Conservation (phyloP, 2,113 vertebrate species). For the Rhinolophus sinicus region DNA sequence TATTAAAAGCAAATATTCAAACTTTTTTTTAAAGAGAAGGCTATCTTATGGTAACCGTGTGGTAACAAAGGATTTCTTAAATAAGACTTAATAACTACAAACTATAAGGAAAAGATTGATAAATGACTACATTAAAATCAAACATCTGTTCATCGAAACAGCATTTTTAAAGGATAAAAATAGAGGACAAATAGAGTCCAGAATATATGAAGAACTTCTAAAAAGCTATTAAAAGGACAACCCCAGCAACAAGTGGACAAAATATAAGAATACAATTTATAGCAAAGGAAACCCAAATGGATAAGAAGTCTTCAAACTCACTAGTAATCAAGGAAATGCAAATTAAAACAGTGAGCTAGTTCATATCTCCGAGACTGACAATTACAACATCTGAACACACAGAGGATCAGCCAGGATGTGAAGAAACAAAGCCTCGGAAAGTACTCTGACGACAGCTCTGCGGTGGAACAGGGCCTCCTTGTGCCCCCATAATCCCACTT, state of each 20-base stretch:
- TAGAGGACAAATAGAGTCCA: slow-evolving; percentile 51
- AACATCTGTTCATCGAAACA: slow-evolving; percentile 61
- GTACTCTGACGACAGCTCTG: background rate
- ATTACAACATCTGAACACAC: slow-evolving; percentile 45
- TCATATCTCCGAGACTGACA: background rate
- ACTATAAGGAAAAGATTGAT: slow-evolving; percentile 42
- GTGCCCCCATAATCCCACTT: background rate
- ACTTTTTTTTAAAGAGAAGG: slow-evolving; percentile 27
- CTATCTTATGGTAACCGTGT: background rate
- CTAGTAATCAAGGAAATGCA: slow-evolving; percentile 55
- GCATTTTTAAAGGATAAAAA: slow-evolving; percentile 56
- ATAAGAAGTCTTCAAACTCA: slow-evolving; percentile 36
- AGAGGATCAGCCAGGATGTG: background rate
- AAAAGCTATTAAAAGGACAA: slow-evolving; percentile 47
- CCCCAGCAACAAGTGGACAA: background rate
- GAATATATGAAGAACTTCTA: slow-evolving; percentile 49
- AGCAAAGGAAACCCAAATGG: background rate
- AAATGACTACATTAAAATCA: slow-evolving; percentile 29
- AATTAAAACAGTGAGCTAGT: slow-evolving; percentile 61
- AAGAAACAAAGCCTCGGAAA: background rate
- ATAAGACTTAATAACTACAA: slow-evolving; percentile 40
- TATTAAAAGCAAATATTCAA: slow-evolving; percentile 25
- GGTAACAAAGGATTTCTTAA: slow-evolving; percentile 38
- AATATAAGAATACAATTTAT: background rate
- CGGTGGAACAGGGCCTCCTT: background rate